These are phyloP conservation scores for Lasioglossum vierecki DNA, from an alignment of 2,888 invertebrate species.

Conservation along the genomic window DNA sequence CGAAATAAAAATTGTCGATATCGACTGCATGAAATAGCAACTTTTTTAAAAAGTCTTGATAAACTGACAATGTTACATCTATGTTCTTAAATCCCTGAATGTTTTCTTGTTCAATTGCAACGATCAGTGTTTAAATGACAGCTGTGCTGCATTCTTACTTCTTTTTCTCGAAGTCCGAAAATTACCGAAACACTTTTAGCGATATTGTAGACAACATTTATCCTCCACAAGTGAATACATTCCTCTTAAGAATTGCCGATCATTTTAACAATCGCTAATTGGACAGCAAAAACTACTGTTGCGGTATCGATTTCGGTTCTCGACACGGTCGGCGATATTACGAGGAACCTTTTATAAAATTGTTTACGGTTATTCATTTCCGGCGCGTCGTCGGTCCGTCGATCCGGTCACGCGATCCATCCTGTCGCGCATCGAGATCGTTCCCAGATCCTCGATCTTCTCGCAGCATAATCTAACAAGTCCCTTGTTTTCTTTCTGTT, in stretches of 20 bases:
- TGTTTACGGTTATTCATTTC: neutral
- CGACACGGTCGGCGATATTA: neutral
- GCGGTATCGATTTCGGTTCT: neutral
- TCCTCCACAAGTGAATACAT: neutral
- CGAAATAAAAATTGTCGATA: neutral
- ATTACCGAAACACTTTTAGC: neutral
- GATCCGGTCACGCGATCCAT: constrained; percentile 27
- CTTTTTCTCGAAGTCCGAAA: neutral
- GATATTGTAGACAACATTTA: neutral
- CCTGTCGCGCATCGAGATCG: constrained; percentile 1
- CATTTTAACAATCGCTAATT: neutral
- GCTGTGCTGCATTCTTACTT: neutral
- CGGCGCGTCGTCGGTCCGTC: neutral
- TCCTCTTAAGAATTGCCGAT: neutral
- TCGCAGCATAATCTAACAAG: constrained; percentile 21
- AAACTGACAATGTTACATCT: too few relatives aligned
- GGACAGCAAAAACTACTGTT: neutral
- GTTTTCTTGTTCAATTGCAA: neutral
- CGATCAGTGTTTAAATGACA: neutral
- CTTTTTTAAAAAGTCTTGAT: too few relatives aligned
- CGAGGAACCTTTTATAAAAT: neutral
- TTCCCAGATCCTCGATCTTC: neutral
- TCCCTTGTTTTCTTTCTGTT: constrained; percentile 37
- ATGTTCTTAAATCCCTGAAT: too few relatives aligned
- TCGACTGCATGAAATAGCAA: too few relatives aligned